Evolutionary conservation across 2,797 vertebrate genomes (phyloP).

Genomic region (Anolis apletophallus): DNA sequence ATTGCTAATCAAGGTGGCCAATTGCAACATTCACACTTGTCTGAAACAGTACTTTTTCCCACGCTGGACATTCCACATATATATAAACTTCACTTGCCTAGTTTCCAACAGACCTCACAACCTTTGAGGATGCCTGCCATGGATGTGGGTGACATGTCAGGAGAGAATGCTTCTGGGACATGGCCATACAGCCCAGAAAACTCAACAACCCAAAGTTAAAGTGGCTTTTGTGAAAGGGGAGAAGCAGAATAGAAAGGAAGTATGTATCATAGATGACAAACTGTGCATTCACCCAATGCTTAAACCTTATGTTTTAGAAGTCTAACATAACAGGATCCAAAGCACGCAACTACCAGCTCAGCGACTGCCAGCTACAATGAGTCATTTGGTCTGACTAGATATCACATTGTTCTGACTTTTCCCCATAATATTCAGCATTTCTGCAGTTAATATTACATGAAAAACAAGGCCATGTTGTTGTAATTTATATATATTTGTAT

Average conservation of each 20-base stretch:
- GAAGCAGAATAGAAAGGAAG: slow-evolving; percentile 16
- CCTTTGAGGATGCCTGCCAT: no score
- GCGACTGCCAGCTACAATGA: slow-evolving; percentile 26
- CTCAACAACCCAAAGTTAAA: neutral
- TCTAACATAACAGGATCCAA: slow-evolving; percentile 46
- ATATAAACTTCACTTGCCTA: no score
- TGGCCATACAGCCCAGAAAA: no score
- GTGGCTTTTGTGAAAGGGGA: neutral
- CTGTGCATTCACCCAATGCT: slow-evolving; percentile 45
- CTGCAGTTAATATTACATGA: slow-evolving; percentile 35
- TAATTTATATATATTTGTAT: neutral
- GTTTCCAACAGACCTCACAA: no score
- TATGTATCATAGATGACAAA: slow-evolving; percentile 43
- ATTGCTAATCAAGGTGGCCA: no score
- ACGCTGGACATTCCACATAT: no score
- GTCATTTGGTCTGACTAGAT: slow-evolving; percentile 55
- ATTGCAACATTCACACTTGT: no score
- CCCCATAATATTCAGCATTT: slow-evolving; percentile 31
- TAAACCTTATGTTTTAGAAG: slow-evolving; percentile 56
- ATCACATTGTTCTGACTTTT: slow-evolving; percentile 33
- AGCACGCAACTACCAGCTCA: slow-evolving; percentile 52
- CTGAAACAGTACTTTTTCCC: no score
- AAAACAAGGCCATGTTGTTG: neutral
- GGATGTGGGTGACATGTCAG: no score
- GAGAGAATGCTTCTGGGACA: no score